Conservation (phyloP, 2,888 invertebrate species). For the Oscheius onirici region DNA sequence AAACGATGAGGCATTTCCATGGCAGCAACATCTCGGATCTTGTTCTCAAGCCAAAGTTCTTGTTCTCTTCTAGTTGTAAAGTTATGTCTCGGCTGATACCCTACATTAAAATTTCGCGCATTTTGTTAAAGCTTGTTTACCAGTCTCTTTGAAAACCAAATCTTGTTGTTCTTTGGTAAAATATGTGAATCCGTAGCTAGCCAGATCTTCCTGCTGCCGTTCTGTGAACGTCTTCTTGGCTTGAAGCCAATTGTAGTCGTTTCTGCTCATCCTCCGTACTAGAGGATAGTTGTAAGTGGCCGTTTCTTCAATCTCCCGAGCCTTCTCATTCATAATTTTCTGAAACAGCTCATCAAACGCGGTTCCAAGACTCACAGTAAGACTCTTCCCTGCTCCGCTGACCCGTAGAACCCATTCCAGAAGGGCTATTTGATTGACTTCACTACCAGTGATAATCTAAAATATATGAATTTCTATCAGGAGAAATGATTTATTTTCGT, state of each 20-base stretch:
- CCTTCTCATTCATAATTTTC: not conserved
- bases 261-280: conserved; percentile 10
- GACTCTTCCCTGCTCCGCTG: conserved; percentile 1
- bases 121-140: not conserved
- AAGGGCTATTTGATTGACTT: not conserved
- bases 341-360: not conserved
- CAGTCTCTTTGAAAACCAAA: not conserved
- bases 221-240: conserved; percentile 4
- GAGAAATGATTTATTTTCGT: not conserved
- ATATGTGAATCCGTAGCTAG: not conserved
- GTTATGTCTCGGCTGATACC: not conserved
- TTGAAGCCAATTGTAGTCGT: conserved; percentile 10
- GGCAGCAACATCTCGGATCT: not conserved
- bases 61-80: conserved; percentile 1
- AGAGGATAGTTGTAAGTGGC: not conserved
- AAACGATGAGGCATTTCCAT: not conserved
- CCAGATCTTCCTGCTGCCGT: not conserved
- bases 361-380: not conserved
- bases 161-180: not conserved
- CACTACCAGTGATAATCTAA: not conserved
- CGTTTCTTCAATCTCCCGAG: not conserved
- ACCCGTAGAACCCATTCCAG: conserved; percentile 1
- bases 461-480: not conserved
- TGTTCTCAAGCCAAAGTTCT: conserved; percentile 3
- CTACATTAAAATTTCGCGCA: too few relatives aligned